Evolutionary conservation across 2,888 invertebrate species (phyloP).

Genomic region (Escarpia spicata): DNA sequence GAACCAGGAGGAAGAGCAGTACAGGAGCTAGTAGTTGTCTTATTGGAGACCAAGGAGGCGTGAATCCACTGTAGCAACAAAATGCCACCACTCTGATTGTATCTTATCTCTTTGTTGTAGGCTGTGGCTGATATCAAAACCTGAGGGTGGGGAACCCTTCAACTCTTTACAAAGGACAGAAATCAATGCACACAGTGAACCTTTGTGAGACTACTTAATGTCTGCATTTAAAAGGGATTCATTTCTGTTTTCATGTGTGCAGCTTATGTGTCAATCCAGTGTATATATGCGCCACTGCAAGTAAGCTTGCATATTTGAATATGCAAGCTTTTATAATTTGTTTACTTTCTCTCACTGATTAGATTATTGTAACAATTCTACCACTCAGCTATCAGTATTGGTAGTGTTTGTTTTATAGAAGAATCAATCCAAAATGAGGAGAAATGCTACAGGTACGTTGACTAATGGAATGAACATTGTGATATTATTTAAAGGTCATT

Average conservation of each 20-base stretch:
- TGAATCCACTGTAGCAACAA: background rate
- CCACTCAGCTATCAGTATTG: background rate
- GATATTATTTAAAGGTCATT: background rate
- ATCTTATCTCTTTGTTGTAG: background rate
- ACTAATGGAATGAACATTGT: background rate
- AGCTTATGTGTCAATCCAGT: background rate
- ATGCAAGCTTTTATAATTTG: background rate
- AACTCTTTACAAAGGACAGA: background rate
- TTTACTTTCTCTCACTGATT: background rate
- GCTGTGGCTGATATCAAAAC: background rate
- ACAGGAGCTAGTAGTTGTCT: too few relatives aligned
- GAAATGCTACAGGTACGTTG: background rate
- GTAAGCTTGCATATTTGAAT: background rate
- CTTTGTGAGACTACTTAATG: background rate
- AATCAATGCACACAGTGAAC: background rate
- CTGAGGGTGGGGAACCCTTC: background rate
- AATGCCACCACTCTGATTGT: background rate
- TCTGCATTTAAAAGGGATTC: background rate
- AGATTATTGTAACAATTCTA: background rate
- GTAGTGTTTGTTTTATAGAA: background rate
- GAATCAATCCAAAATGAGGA: background rate
- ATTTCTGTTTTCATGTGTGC: background rate
- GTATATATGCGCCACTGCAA: background rate
- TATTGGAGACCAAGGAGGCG: background rate
- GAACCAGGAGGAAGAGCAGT: too few relatives aligned